phyloP scores from a whole-genome alignment of 2,888 invertebrate genomes.

The Deilephila elpenor region DNA sequence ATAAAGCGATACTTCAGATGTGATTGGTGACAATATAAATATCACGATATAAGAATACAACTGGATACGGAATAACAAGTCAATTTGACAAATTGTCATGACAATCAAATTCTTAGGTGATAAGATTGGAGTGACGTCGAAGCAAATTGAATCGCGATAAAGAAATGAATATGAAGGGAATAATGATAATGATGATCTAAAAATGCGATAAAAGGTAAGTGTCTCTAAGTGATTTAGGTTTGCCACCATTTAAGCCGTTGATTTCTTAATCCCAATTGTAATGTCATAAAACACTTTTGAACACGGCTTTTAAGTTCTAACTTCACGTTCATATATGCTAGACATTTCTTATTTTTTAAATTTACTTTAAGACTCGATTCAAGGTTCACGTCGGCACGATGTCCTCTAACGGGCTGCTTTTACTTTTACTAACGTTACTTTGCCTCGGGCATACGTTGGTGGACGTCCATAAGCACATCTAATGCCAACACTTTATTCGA shows the following conservation, averaged over 20 bases:
- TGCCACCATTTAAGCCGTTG: background rate
- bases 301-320: background rate
- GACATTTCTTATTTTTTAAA: background rate
- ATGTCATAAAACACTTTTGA: background rate
- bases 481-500: background rate
- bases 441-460: background rate
- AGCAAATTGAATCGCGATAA: background rate
- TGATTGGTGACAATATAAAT: background rate
- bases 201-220: background rate
- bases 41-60: conserved; percentile 3
- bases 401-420: background rate
- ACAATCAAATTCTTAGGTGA: conserved; percentile 5
- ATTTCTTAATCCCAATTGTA: background rate
- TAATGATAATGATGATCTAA: conserved; percentile 5
- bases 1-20: background rate
- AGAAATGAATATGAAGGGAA: background rate
- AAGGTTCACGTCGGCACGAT: background rate
- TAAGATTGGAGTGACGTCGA: background rate
- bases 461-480: background rate
- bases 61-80: background rate
- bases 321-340: too few relatives aligned
- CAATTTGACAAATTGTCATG: conserved; percentile 10
- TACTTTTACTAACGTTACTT: conserved; percentile 8
- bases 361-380: background rate
- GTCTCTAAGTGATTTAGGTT: background rate